Evolutionary conservation across 1,140 invertebrate species (phyloP), one percentile per base, ranked within the genome.

Genomic region (Camponotus pennsylvanicus): DNA sequence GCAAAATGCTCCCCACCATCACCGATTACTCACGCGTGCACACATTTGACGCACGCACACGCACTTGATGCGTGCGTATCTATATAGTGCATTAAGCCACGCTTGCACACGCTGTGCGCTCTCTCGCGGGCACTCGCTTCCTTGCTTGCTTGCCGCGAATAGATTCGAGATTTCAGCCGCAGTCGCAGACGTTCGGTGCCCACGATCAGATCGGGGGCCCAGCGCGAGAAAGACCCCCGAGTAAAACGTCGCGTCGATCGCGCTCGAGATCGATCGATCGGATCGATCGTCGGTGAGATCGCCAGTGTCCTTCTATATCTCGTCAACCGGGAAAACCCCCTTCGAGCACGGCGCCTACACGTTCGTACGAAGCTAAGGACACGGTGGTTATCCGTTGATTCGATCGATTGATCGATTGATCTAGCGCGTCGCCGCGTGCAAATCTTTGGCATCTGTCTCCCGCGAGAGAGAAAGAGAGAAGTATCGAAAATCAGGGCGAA

Each of bases 181-280:
- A 93, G 91, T 94, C 91, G 92, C 88, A 91, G 90, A 90, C 91
- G 91, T 88, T 92, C 91, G 79, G 64, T 91, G 90, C 86, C 91
- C 89, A 92, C 92, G 92, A 88, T 92, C 91, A 91, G 93, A 90
- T 90, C 89, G 89, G 71, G 75, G 80, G 21, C 57, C 76, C 32
- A 85, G 82, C 67, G 64, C 61, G 73, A 77, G 78, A 87, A 59
- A 76, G 75, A 55, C 77, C 18, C 34, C 59, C 49, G 63, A 85
- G 27, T 13, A 49, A 27, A 45, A 37, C 71, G 27, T 32, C 67
- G 66, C 67, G 79, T 73, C 40, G 69, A 73, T 83, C 86, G 90
- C 88, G 86, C 67, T 85, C 85, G 89, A 80, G 88, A 92, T 89
- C 88, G 88, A 90, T 82, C 89, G 91, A 90, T 86, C 86, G 87